phyloP scores from a whole-genome alignment of 2,888 invertebrate species.

The Agrotis segetum region DNA sequence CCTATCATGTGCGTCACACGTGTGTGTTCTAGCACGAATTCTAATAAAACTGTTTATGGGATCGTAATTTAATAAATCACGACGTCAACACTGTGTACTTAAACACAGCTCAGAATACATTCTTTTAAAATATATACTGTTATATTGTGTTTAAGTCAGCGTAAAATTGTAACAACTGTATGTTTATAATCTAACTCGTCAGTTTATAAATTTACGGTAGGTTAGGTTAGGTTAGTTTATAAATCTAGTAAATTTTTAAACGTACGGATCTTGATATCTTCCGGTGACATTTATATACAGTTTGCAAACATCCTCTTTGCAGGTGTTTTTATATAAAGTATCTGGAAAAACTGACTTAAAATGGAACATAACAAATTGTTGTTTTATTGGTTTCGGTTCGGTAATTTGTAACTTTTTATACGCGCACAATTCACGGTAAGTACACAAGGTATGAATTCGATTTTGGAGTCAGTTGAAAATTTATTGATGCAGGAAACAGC shows the following conservation, averaged over 20 bases:
- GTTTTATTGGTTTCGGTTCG: conserved; percentile 8
- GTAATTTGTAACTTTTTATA: conserved; percentile 7
- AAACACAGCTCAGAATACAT: conserved; percentile 2
- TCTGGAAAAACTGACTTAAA: conserved; percentile 11
- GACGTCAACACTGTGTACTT: not conserved
- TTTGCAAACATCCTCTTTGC: conserved; percentile 6
- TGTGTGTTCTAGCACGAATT: conserved; percentile 45
- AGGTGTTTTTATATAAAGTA: conserved; percentile 28
- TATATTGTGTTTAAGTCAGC: too few relatives aligned
- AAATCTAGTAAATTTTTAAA: too few relatives aligned
- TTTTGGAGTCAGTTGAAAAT: conserved; percentile 24
- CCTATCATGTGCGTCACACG: conserved; percentile 61
- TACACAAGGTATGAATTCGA: not conserved
- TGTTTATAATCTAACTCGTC: too few relatives aligned
- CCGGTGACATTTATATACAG: too few relatives aligned
- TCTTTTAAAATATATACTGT: conserved; percentile 12
- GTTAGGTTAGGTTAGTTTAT: too few relatives aligned
- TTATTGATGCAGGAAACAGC: conserved; percentile 22
- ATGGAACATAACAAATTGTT: conserved; percentile 15
- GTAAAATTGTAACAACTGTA: too few relatives aligned
- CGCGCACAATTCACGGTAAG: conserved; percentile 12
- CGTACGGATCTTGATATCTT: too few relatives aligned
- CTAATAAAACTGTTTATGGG: conserved; percentile 33
- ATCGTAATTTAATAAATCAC: conserved; percentile 20
- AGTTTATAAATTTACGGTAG: too few relatives aligned